A percentile compares a stretch with the other conserved stretches of the same genome.
These are phyloP conservation scores for Ephialtes manifestator DNA, from an alignment of 2,888 invertebrate species.

Conservation along the genomic window DNA sequence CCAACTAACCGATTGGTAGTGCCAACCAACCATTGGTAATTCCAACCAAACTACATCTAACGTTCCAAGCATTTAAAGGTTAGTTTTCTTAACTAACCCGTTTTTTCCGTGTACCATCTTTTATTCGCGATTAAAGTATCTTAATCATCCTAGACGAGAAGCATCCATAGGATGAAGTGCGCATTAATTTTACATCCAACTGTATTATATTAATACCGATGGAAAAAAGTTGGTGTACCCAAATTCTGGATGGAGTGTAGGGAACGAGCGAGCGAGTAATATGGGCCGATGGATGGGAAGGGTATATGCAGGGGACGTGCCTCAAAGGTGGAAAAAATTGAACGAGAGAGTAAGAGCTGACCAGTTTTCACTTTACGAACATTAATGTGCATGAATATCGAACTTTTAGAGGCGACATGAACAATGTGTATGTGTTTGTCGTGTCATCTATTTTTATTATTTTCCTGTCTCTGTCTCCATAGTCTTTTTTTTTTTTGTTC, in stretches of 20 bases:
- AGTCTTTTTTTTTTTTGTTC: conserved; percentile 40
- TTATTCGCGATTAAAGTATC: too few species aligned
- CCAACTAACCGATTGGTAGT: too few species aligned
- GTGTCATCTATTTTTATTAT: conserved; percentile 70
- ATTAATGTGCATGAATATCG: conserved; percentile 68
- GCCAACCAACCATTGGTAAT: too few species aligned
- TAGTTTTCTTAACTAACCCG: too few species aligned
- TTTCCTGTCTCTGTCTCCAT: conserved; percentile 60
- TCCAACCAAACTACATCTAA: too few species aligned
- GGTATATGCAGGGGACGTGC: conserved; percentile 12
- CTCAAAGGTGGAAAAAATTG: conserved; percentile 48
- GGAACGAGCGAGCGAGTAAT: conserved; percentile 6
- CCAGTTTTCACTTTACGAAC: conserved; percentile 63
- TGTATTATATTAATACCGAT: not conserved
- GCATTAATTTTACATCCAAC: not conserved
- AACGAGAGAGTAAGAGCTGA: conserved; percentile 43
- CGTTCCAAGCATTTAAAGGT: too few species aligned
- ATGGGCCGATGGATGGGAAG: conserved; percentile 21
- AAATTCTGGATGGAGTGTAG: conserved; percentile 4
- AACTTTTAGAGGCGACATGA: conserved; percentile 54
- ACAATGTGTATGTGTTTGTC: conserved; percentile 23
- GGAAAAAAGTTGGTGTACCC: conserved; percentile 10
- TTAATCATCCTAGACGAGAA: too few species aligned
- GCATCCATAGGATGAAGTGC: too few species aligned
- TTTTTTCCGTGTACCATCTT: too few species aligned